phyloP scores from a whole-genome alignment of 2,113 vertebrate species.

The Clarias batrachus region DNA sequence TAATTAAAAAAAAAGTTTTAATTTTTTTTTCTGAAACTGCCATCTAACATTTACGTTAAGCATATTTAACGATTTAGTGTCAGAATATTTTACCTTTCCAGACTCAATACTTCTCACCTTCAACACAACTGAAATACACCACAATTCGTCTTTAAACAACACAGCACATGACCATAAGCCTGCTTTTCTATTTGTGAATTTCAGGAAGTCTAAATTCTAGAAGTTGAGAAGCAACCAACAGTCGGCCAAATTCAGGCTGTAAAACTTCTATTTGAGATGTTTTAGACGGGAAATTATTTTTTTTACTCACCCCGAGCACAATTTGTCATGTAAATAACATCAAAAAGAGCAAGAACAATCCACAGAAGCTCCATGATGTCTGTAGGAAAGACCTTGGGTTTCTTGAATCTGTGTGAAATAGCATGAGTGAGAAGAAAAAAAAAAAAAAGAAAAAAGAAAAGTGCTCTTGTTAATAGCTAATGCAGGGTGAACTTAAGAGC shows the following conservation, averaged over 20 bases:
- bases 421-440: neutral
- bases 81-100: neutral
- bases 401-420: conserved; percentile 41
- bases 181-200: neutral
- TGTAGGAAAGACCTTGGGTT: neutral
- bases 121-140: neutral
- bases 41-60: neutral
- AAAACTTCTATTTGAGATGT: neutral
- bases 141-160: neutral
- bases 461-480: neutral
- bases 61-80: neutral
- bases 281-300: too few species aligned
- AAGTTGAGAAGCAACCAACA: neutral
- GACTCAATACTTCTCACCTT: neutral
- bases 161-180: neutral
- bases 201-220: neutral
- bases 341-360: conserved; percentile 47
- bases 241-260: neutral
- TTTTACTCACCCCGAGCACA: conserved; percentile 49
- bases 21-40: neutral
- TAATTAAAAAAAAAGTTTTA: too few species aligned
- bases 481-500: neutral
- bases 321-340: conserved; percentile 41
- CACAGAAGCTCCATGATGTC: conserved; percentile 44
- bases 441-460: too few species aligned